A percentile compares a stretch with the other conserved stretches of the same genome.
Evolutionary conservation across 2,113 vertebrate genomes (phyloP).

Genomic region (Varanus salvator): DNA sequence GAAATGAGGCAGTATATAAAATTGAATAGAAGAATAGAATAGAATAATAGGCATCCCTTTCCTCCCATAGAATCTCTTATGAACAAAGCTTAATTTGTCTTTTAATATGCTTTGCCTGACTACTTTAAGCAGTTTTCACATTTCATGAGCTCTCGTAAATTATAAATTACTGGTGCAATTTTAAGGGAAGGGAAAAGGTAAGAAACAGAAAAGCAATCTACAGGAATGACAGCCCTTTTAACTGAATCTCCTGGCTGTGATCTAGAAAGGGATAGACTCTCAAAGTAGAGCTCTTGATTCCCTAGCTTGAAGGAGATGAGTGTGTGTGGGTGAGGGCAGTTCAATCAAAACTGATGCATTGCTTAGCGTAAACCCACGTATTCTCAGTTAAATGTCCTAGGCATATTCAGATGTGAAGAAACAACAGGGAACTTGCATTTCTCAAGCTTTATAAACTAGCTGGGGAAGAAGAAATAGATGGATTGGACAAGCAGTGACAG

Average conservation of each 20-base stretch:
- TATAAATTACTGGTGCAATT: conserved; percentile 13
- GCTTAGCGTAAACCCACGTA: neutral
- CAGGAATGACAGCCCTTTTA: neutral
- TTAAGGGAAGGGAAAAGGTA: neutral
- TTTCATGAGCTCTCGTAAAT: conserved; percentile 1
- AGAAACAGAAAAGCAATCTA: neutral
- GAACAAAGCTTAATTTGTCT: conserved; percentile 1
- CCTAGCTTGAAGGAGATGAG: neutral
- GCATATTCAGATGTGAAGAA: neutral
- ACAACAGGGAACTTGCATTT: neutral
- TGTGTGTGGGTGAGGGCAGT: no score
- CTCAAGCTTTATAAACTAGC: neutral
- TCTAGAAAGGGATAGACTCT: neutral
- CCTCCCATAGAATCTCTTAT: neutral
- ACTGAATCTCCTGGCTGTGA: neutral
- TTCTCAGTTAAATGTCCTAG: neutral
- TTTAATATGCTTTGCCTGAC: neutral
- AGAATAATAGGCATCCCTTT: neutral
- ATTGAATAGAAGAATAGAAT: no score
- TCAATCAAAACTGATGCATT: neutral
- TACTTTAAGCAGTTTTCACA: neutral
- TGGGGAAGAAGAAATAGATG: neutral
- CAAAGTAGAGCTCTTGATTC: neutral
- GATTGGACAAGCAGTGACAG: neutral
- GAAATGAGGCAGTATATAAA: no score